phyloP scores from a whole-genome alignment of 1,140 invertebrate genomes.

The Drosophila aff. region DNA sequence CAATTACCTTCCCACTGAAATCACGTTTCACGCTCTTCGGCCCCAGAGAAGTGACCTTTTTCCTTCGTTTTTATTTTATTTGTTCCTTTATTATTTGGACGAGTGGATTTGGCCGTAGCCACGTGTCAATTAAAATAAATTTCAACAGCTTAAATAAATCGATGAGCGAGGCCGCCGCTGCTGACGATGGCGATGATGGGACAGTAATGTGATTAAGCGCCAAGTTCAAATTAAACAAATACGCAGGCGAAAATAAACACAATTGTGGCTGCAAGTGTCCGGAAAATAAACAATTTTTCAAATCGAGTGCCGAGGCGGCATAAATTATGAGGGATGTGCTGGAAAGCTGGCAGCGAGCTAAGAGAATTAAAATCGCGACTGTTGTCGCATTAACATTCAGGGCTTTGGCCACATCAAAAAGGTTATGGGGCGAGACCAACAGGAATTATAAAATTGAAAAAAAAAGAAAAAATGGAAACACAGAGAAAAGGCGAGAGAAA shows the following conservation, averaged over 20 bases:
- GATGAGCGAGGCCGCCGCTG: slow-evolving; percentile 10
- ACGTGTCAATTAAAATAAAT: slow-evolving; percentile 51
- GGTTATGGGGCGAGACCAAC: slow-evolving; percentile 13
- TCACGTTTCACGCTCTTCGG: slow-evolving; percentile 40
- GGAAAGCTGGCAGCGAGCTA: neutral
- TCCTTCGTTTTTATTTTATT: neutral
- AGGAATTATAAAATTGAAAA: slow-evolving; percentile 30
- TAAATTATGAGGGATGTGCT: slow-evolving; percentile 33
- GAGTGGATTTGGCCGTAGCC: slow-evolving; percentile 26
- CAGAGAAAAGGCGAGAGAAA: neutral
- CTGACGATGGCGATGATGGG: neutral
- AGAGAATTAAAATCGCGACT: slow-evolving; percentile 40
- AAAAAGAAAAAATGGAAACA: neutral
- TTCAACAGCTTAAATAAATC: slow-evolving; percentile 44
- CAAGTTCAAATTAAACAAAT: slow-evolving; percentile 51
- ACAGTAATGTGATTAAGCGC: slow-evolving; percentile 40
- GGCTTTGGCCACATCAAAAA: slow-evolving; percentile 38
- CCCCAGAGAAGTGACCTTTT: slow-evolving; percentile 23
- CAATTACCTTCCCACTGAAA: slow-evolving; percentile 38
- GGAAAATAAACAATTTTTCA: slow-evolving; percentile 49
- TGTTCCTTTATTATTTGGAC: slow-evolving; percentile 3
- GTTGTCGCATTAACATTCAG: slow-evolving; percentile 46
- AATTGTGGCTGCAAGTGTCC: slow-evolving; percentile 39
- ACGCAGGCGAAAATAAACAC: slow-evolving; percentile 19
- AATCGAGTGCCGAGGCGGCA: slow-evolving; percentile 36